These are phyloP conservation scores for Pygoscelis adeliae DNA, from an alignment of 2,113 vertebrate genomes.

Conservation along the genomic window DNA sequence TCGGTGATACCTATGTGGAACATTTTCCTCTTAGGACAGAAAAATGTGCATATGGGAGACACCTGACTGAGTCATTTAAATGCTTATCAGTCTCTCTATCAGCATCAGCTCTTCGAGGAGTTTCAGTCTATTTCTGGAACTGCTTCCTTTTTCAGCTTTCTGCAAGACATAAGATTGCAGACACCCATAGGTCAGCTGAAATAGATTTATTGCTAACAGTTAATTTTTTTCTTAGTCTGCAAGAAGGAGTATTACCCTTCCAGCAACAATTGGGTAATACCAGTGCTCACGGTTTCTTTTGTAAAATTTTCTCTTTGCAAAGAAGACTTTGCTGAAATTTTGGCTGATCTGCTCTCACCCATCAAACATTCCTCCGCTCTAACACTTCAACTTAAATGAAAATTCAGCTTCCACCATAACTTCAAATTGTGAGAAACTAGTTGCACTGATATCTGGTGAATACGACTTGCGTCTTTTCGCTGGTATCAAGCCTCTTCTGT, in stretches of 20 bases:
- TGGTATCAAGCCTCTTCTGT: background rate
- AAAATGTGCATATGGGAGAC: background rate
- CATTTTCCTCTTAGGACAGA: background rate
- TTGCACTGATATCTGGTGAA: background rate
- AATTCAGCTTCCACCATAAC: background rate
- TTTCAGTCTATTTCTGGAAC: constrained; percentile 9
- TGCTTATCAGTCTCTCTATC: background rate
- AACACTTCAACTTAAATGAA: background rate
- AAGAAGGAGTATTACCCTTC: background rate
- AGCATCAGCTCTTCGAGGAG: background rate
- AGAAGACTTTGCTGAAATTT: background rate
- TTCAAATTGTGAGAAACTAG: background rate
- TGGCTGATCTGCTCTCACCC: background rate
- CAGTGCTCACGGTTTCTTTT: accelerated
- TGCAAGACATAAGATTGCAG: background rate
- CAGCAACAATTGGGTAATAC: background rate
- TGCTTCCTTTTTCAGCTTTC: background rate
- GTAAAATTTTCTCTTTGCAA: background rate
- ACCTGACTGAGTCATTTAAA: background rate
- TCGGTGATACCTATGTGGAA: background rate
- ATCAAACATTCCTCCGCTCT: background rate
- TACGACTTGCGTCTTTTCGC: accelerated
- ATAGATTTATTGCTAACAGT: background rate
- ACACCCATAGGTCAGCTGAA: background rate
- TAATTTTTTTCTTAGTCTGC: background rate